Base-by-base conservation (phyloP, 2,113 vertebrate genomes). In the Felis catus region DNA sequence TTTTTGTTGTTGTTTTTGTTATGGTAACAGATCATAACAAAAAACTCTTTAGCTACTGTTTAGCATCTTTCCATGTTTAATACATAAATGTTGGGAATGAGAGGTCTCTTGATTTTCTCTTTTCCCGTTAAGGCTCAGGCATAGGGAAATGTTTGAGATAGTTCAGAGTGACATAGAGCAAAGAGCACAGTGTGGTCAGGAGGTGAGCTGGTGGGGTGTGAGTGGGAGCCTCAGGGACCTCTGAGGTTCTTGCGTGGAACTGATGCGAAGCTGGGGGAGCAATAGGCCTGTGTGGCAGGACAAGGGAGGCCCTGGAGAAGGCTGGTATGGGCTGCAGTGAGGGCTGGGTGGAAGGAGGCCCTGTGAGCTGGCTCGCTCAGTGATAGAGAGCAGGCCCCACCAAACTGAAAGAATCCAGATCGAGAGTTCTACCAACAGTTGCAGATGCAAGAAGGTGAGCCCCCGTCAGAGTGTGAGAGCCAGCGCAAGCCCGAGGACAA, bases 1-100 rank as follows among this genome's bases (percentile, higher is more conserved):
- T 80, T 96, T 89, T 95, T 82, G 63, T 76, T 15, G 25, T 66
- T 66, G 65, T 31, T 55, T 61, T 61, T 78, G 36, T 85, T n/a
- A 76, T 36, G 31, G 31, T 65, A 88, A 83, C 68, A 27, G 45
- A 58, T 74, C 8, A 10, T 68, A 68, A 83, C 12, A 76, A 48
- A 89, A 88, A 53, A 36, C 51, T 10, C 1, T 29, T 87, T 86
- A 29, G 68, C 11, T 33, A 84, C 71, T 71, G 5, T 73, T 97
- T 63, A 82, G 70, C 65, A 41, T 94, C 41, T 92, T 70, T 55
- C 16, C 11, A 81, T n/a, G 39, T 78, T 48, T 31, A 76, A 61
- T 71, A n/a, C 8, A 11, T 48, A 14, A 29, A 25, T 70, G 29
- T 11, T 39, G 7, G 45, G 18, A 79, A 8, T 31, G 13, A 61